Evolutionary conservation across 2,888 invertebrate species (phyloP).

Genomic region (Drymonia ruficornis): DNA sequence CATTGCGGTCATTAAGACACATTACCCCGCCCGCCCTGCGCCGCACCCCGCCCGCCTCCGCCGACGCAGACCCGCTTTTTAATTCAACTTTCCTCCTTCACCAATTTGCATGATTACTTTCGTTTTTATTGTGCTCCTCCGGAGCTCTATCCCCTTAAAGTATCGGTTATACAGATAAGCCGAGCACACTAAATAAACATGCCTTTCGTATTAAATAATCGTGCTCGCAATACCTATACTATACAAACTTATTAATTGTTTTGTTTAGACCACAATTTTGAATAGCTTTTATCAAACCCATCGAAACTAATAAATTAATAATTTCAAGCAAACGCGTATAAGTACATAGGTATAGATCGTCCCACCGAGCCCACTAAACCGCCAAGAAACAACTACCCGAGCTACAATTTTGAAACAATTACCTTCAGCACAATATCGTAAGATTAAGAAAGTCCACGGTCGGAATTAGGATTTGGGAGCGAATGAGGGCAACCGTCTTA

Average conservation of each 20-base stretch:
- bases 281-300: no score
- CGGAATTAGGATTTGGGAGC: conserved; percentile 78
- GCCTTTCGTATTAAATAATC: conserved; percentile 35
- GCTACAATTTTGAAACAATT: conserved; percentile 83
- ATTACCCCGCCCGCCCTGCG: conserved; percentile 58
- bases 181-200: conserved; percentile 41
- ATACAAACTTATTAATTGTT: no score
- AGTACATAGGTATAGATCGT: conserved; percentile 2
- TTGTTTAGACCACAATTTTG: no score
- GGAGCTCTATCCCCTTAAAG: conserved; percentile 54
- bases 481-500: conserved; percentile 76
- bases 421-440: conserved; percentile 81
- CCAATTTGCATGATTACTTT: conserved; percentile 85
- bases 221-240: conserved; percentile 12
- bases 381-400: conserved; percentile 54
- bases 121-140: conserved; percentile 79
- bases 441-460: conserved; percentile 84
- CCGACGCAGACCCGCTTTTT: conserved; percentile 72
- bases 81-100: conserved; percentile 82
- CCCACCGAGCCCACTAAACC: conserved; percentile 23
- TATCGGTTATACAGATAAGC: conserved; percentile 56
- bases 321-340: not conserved
- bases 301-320: no score
- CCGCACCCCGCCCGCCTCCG: conserved; percentile 33
- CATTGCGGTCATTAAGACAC: conserved; percentile 84